Evolutionary conservation across 92 coral and sea anemone species (phyloP).

Genomic region (Anthopleura xanthogrammica): DNA sequence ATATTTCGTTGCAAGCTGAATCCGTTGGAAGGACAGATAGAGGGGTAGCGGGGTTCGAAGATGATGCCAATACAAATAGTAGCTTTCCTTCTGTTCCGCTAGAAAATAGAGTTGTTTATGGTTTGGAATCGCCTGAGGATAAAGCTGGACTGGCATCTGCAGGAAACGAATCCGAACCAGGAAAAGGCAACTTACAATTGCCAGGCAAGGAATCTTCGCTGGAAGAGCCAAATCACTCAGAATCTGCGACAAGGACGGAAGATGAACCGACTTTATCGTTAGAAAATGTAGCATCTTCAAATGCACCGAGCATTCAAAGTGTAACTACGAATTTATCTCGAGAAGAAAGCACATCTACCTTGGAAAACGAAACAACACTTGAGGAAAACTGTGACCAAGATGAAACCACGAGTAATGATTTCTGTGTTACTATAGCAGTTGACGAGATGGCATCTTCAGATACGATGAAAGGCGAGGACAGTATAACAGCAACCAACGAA

Average conservation of each 20-base stretch:
- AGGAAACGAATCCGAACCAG: background rate
- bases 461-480: background rate
- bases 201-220: background rate
- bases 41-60: conserved; percentile 19
- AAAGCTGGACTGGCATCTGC: too few relatives aligned
- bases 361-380: background rate
- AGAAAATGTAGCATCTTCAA: background rate
- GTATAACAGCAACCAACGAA: background rate
- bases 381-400: background rate
- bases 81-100: background rate
- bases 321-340: background rate
- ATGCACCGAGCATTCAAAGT: background rate
- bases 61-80: background rate
- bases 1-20: background rate
- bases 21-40: background rate
- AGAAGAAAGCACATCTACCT: background rate
- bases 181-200: background rate
- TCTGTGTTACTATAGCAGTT: background rate
- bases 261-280: background rate
- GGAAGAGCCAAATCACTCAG: background rate
- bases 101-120: conserved; percentile 39
- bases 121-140: conserved; percentile 20
- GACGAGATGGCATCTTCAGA: background rate
- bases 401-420: background rate
- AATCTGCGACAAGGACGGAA: background rate